Evolutionary conservation across 1,140 invertebrate genomes (phyloP).

Genomic region (Scaptomyza graminum): DNA sequence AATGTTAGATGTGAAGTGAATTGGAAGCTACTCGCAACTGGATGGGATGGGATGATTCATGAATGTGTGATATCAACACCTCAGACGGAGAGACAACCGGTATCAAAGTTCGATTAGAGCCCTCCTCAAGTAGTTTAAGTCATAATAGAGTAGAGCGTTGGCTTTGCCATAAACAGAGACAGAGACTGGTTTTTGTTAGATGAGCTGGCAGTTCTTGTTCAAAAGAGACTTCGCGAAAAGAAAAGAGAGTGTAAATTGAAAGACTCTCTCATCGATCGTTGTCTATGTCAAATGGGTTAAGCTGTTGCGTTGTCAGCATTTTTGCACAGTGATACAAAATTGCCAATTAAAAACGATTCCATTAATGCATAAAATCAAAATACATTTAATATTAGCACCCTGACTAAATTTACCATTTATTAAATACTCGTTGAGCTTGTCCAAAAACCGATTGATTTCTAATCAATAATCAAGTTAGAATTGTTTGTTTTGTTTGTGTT

Average conservation of each 20-base stretch:
- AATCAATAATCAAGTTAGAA: neutral
- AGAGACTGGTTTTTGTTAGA: constrained; percentile 29
- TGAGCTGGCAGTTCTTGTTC: neutral
- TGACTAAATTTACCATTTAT: neutral
- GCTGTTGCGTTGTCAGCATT: constrained; percentile 42
- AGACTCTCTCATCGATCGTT: constrained; percentile 37
- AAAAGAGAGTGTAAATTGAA: constrained; percentile 11
- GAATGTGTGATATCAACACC: constrained; percentile 2
- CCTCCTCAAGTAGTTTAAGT: neutral
- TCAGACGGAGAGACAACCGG: neutral
- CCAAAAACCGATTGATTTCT: neutral
- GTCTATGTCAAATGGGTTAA: constrained; percentile 48
- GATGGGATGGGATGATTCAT: constrained; percentile 38
- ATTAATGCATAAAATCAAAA: neutral
- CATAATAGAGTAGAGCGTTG: neutral
- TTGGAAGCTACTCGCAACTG: neutral
- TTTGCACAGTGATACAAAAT: constrained; percentile 23
- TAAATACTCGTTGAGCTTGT: neutral
- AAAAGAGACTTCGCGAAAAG: neutral
- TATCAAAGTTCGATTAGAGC: constrained; percentile 14
- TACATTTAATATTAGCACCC: too few relatives aligned
- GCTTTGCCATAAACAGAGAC: constrained; percentile 3
- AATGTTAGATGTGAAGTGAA: constrained; percentile 8
- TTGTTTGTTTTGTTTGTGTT: too few relatives aligned
- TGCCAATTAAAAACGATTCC: neutral